A percentile compares a stretch with the other conserved stretches of the same genome.
phyloP scores from a whole-genome alignment of 2,113 vertebrate genomes.

The Nannospalax galili region DNA sequence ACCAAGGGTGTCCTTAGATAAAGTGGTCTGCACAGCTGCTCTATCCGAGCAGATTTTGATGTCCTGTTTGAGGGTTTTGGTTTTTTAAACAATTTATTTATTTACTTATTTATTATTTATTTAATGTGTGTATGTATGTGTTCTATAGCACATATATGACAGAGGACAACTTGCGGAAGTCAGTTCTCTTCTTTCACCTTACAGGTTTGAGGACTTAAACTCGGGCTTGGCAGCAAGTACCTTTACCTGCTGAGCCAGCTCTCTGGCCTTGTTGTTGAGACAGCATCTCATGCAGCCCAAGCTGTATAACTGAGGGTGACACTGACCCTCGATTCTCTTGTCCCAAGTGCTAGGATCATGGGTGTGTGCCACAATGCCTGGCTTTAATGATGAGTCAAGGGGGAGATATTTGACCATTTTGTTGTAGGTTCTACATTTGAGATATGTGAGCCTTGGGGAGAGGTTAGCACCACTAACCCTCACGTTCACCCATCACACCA shows the following conservation, averaged over 20 bases:
- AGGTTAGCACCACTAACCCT: neutral
- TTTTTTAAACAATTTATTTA: neutral
- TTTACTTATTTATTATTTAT: neutral
- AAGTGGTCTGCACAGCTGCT: neutral
- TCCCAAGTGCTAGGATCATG: no score
- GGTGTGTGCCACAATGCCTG: no score
- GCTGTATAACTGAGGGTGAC: no score
- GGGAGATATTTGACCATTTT: neutral
- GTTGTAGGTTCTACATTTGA: neutral
- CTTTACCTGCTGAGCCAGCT: neutral
- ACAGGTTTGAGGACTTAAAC: no score
- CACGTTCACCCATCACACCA: neutral
- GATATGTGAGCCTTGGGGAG: neutral
- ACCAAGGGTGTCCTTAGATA: neutral
- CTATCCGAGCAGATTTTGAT: neutral
- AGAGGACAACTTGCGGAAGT: no score
- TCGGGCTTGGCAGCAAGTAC: no score
- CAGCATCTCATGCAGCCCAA: no score
- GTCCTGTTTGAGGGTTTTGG: neutral
- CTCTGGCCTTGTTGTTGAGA: no score
- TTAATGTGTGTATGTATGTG: neutral
- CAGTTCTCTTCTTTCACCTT: no score
- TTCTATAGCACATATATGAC: no score
- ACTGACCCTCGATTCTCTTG: no score
- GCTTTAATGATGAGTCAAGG: neutral